These are phyloP conservation scores for Orchesellides sinensis DNA, from an alignment of 2,888 invertebrate genomes.

Conservation along the genomic window DNA sequence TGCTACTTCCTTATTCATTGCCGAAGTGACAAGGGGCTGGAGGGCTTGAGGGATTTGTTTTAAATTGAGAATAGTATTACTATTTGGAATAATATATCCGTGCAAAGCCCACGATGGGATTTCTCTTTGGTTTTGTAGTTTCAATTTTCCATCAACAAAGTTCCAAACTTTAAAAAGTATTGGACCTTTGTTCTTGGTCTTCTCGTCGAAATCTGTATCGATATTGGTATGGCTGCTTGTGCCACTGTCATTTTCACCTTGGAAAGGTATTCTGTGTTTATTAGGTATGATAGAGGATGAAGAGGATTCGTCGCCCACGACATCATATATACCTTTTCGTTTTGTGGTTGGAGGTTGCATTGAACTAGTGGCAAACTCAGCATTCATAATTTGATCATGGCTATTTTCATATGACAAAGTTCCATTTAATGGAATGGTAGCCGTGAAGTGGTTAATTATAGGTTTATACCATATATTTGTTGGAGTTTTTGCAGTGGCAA, in stretches of 20 bases:
- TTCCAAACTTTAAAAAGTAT: slow-evolving; percentile 71
- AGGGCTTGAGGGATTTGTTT: slow-evolving; percentile 66
- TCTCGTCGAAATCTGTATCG: background rate
- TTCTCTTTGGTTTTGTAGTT: slow-evolving; percentile 61
- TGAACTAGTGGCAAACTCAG: background rate
- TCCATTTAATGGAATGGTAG: slow-evolving; percentile 25
- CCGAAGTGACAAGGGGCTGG: slow-evolving; percentile 54
- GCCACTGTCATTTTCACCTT: background rate
- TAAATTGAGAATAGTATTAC: slow-evolving; percentile 65
- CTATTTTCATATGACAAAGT: background rate
- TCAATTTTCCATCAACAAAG: slow-evolving; percentile 62
- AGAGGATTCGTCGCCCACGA: slow-evolving; percentile 42
- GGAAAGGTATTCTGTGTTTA: slow-evolving; percentile 24
- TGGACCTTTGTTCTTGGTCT: background rate
- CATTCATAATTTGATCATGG: slow-evolving; percentile 7
- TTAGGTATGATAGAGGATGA: background rate
- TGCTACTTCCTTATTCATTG: slow-evolving; percentile 46
- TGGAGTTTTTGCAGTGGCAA: slow-evolving; percentile 57
- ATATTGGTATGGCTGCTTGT: too few species aligned
- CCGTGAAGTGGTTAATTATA: slow-evolving; percentile 68
- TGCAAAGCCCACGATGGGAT: slow-evolving; percentile 69
- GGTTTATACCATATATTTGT: slow-evolving; percentile 73
- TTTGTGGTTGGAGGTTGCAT: slow-evolving; percentile 31
- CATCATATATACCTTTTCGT: background rate
- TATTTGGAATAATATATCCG: slow-evolving; percentile 53